A percentile compares a stretch with the other conserved stretches of the same genome.
Evolutionary conservation across 2,113 vertebrate genomes (phyloP).

Genomic region (Xyliphius kryptos): DNA sequence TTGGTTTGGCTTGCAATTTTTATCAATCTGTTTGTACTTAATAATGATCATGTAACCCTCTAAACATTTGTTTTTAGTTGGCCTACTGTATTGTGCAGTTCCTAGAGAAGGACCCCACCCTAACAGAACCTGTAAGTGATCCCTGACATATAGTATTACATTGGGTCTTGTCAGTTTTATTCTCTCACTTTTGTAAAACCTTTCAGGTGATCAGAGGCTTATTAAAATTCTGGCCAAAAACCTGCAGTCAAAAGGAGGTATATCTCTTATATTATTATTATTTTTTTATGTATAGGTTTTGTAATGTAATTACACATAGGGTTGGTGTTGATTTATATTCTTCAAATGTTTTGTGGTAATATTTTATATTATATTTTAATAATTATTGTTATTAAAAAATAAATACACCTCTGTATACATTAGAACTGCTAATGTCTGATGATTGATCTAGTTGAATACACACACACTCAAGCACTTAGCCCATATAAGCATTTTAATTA

Average conservation of each 20-base stretch:
- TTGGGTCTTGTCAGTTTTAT: neutral
- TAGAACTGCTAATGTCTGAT: too few species aligned
- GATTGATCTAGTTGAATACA: too few species aligned
- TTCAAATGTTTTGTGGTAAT: too few species aligned
- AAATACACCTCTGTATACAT: too few species aligned
- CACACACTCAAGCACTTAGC: too few species aligned
- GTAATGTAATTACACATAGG: too few species aligned
- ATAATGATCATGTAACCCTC: neutral
- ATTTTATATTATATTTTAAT: too few species aligned
- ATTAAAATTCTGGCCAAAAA: conserved; percentile 99
- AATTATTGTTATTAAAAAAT: too few species aligned
- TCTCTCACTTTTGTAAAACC: neutral
- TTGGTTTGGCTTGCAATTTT: neutral
- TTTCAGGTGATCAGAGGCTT: conserved; percentile 92
- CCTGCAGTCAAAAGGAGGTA: conserved; percentile 99
- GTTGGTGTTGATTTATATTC: too few species aligned
- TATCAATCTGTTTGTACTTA: neutral
- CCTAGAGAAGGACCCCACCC: conserved; percentile 97
- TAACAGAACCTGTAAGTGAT: conserved; percentile 93
- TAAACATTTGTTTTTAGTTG: conserved; percentile 66
- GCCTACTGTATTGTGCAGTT: conserved; percentile 99
- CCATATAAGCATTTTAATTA: too few species aligned
- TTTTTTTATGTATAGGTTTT: neutral
- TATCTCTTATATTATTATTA: neutral
- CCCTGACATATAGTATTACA: neutral